Conservation (phyloP, 2,797 vertebrate genomes). For the Carapus acus region DNA sequence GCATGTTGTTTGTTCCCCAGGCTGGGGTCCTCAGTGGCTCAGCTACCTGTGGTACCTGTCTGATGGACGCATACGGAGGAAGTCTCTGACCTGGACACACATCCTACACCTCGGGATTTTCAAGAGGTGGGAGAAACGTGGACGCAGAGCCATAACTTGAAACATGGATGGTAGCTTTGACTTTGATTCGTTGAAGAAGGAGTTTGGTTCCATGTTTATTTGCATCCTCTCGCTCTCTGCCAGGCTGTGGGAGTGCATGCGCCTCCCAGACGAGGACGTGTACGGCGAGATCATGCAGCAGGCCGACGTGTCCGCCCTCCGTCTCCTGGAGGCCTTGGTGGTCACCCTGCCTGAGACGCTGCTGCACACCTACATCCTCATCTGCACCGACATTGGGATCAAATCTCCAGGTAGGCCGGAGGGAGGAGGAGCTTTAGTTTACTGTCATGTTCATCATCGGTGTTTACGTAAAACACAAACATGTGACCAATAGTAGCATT, state of each 20-base stretch:
- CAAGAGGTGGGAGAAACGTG: constrained; percentile 69
- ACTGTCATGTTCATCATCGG: too few species aligned
- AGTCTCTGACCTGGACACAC: constrained; percentile 71
- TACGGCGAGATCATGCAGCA: constrained; percentile 70
- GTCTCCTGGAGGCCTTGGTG: constrained; percentile 78
- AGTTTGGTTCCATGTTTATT: too few species aligned
- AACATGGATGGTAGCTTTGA: too few species aligned
- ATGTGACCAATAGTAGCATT: too few species aligned
- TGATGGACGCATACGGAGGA: constrained; percentile 60
- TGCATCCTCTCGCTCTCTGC: too few species aligned
- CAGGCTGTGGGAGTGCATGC: constrained; percentile 76
- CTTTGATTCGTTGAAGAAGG: constrained; percentile 1
- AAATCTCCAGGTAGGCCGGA: constrained; percentile 73
- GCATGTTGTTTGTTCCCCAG: constrained; percentile 17
- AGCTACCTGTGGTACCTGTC: constrained; percentile 79
- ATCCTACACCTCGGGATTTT: constrained; percentile 82
- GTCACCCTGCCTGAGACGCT: constrained; percentile 80
- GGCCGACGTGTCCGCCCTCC: constrained; percentile 74
- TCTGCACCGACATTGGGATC: constrained; percentile 69
- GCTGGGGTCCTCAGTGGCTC: constrained; percentile 75
- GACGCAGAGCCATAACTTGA: too few species aligned
- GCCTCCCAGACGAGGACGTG: constrained; percentile 14
- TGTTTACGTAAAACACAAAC: too few species aligned
- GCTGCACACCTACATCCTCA: constrained; percentile 74
- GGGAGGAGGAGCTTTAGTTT: not conserved